A percentile compares a stretch with the other conserved stretches of the same genome.
These are phyloP conservation scores for Loripinus fragilis DNA, from an alignment of 2,888 invertebrate genomes.

Conservation along the genomic window DNA sequence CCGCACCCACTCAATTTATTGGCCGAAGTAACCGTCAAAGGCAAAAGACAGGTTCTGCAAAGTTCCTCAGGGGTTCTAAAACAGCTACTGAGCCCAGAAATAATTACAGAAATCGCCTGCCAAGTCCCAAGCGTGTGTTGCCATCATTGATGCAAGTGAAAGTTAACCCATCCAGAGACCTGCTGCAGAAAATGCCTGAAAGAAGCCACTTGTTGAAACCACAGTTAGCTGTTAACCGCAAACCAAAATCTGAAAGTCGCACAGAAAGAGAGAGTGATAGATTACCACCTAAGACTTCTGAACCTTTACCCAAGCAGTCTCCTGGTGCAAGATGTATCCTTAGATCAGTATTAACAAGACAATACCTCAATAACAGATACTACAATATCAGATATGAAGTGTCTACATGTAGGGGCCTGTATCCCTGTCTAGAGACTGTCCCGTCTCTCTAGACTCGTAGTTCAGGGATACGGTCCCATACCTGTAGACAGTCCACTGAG, in stretches of 20 bases:
- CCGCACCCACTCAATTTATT: constrained; percentile 7
- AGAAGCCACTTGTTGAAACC: background rate
- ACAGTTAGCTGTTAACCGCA: background rate
- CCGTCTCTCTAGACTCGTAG: too few species aligned
- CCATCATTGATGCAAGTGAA: constrained; percentile 30
- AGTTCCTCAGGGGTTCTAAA: background rate
- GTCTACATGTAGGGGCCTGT: too few species aligned
- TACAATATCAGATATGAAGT: too few species aligned
- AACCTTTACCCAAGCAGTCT: background rate
- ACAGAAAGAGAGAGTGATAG: background rate
- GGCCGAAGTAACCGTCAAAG: constrained; percentile 29
- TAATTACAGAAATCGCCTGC: constrained; percentile 11
- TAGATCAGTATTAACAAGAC: too few species aligned
- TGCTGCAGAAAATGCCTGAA: background rate
- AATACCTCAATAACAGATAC: too few species aligned
- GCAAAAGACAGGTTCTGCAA: constrained; percentile 16
- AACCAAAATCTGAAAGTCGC: background rate
- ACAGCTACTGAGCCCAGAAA: background rate
- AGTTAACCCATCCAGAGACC: constrained; percentile 6
- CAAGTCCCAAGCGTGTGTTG: constrained; percentile 39
- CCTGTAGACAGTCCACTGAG: too few species aligned
- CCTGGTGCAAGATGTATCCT: constrained; percentile 8
- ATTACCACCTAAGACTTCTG: background rate
- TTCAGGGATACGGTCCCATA: too few species aligned
- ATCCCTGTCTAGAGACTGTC: too few species aligned